Conservation (phyloP, 2,113 vertebrate genomes). For the Perca schrenkii region DNA sequence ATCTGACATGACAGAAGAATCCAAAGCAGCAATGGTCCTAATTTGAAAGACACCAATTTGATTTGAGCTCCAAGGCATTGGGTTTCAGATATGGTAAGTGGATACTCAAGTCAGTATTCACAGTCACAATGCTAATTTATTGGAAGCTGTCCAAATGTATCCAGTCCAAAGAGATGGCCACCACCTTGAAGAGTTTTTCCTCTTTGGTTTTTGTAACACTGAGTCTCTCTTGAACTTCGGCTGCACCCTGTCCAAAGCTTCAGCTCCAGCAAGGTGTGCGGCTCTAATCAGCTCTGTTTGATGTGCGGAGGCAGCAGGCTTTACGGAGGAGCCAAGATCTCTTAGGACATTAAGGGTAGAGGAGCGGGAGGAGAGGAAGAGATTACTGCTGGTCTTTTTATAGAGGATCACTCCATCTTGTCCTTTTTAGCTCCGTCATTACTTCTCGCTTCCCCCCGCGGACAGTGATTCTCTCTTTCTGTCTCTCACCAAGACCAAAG, state of each 20-base stretch:
- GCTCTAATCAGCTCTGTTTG: constrained; percentile 70
- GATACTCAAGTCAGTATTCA: constrained; percentile 17
- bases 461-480: constrained; percentile 54
- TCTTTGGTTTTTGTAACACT: constrained; percentile 33
- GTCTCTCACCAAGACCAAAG: constrained; percentile 54
- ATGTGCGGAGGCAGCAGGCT: constrained; percentile 64
- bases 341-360: constrained; percentile 72
- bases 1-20: constrained; percentile 56
- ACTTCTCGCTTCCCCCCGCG: constrained; percentile 54
- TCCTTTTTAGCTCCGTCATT: constrained; percentile 81
- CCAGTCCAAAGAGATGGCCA: constrained; percentile 1
- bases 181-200: constrained; percentile 18
- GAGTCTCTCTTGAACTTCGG: constrained; percentile 59
- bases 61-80: constrained; percentile 33
- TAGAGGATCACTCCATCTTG: constrained; percentile 81
- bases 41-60: constrained; percentile 44
- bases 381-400: constrained; percentile 80
- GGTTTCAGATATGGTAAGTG: constrained; percentile 37
- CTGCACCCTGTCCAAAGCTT: constrained; percentile 57
- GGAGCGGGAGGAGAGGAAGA: constrained; percentile 59
- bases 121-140: constrained; percentile 1
- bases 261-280: constrained; percentile 66
- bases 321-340: constrained; percentile 69
- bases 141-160: constrained; percentile 11
- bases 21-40: constrained; percentile 37